Conservation (phyloP, 2,113 vertebrate species). For the Neolamprologus variostigma region DNA sequence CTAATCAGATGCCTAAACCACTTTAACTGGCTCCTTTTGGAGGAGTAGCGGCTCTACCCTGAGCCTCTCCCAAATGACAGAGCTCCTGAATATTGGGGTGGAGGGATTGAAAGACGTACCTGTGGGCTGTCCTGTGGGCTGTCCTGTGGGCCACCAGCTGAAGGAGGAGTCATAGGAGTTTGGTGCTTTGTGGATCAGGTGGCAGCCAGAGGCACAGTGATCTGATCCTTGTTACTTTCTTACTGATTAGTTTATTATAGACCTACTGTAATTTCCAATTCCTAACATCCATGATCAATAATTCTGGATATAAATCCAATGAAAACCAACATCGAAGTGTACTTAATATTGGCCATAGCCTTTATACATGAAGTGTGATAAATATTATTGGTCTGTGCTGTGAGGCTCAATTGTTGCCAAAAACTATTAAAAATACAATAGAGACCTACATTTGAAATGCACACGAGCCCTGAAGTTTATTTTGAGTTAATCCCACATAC, state of each 20-base stretch:
- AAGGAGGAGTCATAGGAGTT: not conserved
- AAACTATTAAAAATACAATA: not conserved
- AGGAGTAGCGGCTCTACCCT: not conserved
- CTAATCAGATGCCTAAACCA: not conserved
- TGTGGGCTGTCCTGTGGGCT: not conserved
- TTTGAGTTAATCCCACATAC: not conserved
- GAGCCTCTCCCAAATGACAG: not conserved
- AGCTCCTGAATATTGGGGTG: not conserved
- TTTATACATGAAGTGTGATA: not conserved
- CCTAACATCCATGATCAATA: not conserved
- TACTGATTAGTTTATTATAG: not conserved
- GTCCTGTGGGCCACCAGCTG: not conserved
- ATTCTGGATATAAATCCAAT: not conserved
- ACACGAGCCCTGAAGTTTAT: not conserved
- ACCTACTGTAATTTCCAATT: not conserved
- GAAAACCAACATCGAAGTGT: not conserved
- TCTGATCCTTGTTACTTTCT: not conserved
- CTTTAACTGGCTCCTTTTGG: not conserved
- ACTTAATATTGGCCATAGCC: not conserved
- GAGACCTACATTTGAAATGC: not conserved
- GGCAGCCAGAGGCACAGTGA: not conserved
- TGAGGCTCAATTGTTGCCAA: not conserved
- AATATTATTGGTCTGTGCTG: not conserved
- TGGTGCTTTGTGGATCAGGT: not conserved
- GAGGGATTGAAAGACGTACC: not conserved